Base-by-base conservation (phyloP, 1,140 invertebrate genomes). In the Tetraneura akinire region DNA sequence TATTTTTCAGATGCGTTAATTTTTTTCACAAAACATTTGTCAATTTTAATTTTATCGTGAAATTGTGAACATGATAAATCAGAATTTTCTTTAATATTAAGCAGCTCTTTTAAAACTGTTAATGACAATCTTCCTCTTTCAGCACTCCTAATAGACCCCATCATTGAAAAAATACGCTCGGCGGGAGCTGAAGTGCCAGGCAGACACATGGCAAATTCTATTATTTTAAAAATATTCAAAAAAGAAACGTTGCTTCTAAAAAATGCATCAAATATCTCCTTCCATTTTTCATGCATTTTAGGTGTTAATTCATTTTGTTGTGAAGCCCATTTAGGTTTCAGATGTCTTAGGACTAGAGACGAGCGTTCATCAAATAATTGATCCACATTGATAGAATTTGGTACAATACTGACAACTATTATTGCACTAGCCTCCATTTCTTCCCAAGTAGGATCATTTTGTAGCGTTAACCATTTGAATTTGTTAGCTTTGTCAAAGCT, bases 51-150 rank as follows among this genome's bases (percentile, higher is more conserved):
- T 64, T 64, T 64, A 37, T 64, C 32, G 18, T 64, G 29, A 64
- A 64, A 64, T 64, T 64, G 60, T 64, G 18, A 64, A 64, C 60
- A 64, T 64, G 60, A n/a, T 18, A 64, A 37, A 64, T 64, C 60
- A n/a, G 32, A 64, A 64, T 64, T 64, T 64, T 16, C 18, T 37
- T 60, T 60, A 60, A 60, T 60, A 32, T 60, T 60, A 60, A 60
- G 53, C 53, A 55, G 23, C 55, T 57, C 23, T 57, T 62, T 62
- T 62, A 62, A 3, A 62, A 62, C 57, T 62, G 57, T 62, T 62
- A 62, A 16, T 62, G 57, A 62, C 26, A 62, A 62, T 62, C 26
- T 62, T 62, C 26, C 57, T 62, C 57, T 62, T 62, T 29, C 57
- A 62, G 57, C 26, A 29, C 57, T 62, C 57, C 57, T 18, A 62